Conservation (phyloP, 2,113 vertebrate genomes). For the human region DNA sequence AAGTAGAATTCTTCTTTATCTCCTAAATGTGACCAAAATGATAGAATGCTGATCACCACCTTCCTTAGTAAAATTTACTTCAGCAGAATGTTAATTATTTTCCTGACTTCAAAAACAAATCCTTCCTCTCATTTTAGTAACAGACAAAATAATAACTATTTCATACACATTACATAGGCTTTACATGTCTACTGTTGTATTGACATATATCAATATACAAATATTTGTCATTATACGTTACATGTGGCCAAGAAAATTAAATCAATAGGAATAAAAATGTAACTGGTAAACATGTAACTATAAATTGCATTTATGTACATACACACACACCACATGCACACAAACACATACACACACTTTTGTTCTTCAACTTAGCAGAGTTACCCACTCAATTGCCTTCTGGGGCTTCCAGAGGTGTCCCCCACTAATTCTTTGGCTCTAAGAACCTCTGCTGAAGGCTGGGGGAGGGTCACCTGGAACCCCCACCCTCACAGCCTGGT, state of each 20-base stretch:
- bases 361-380: background rate
- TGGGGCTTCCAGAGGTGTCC: background rate
- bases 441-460: background rate
- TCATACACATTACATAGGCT: accelerated
- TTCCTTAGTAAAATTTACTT: background rate
- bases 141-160: background rate
- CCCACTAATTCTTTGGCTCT: background rate
- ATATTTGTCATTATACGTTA: background rate
- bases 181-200: accelerated
- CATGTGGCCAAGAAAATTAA: background rate
- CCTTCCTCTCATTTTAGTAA: background rate
- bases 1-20: background rate
- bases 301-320: accelerated
- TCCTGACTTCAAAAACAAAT: background rate
- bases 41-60: accelerated
- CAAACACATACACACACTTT: too few relatives aligned
- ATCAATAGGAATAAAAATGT: background rate
- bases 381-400: background rate
- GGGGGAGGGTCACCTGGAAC: background rate
- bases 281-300: too few relatives aligned
- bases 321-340: background rate
- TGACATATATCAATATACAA: accelerated
- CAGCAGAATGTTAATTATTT: background rate
- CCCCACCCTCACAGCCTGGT: background rate
- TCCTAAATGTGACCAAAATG: background rate